Conservation (phyloP, 2,113 vertebrate species). For the Aepyceros melampus region DNA sequence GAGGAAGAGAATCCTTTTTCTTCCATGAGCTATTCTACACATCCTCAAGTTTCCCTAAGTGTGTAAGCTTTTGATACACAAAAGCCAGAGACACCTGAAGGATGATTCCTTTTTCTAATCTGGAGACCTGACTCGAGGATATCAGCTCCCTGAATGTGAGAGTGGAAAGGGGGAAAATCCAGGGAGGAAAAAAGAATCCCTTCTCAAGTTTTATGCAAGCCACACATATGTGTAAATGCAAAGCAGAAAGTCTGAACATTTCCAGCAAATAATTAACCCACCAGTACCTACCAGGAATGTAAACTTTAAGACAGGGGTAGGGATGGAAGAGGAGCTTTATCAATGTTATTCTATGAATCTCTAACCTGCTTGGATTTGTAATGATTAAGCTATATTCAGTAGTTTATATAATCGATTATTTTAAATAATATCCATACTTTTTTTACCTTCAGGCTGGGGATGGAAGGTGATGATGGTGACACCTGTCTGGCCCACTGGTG, state of each 20-base stretch:
- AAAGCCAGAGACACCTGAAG: neutral
- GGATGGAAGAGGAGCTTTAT: neutral
- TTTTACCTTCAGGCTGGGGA: neutral
- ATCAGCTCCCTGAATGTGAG: neutral
- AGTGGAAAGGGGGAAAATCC: neutral
- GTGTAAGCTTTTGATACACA: neutral
- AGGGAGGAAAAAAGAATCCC: neutral
- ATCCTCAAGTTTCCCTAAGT: neutral
- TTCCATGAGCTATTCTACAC: neutral
- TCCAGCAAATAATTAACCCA: constrained; percentile 6
- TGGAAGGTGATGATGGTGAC: neutral
- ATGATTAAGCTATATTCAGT: neutral
- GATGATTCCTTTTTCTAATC: neutral
- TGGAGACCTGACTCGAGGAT: neutral
- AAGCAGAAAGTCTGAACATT: neutral
- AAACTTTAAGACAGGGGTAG: neutral
- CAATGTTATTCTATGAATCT: neutral
- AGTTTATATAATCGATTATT: neutral
- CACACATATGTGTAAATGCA: neutral
- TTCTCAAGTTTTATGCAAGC: neutral
- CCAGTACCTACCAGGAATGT: neutral
- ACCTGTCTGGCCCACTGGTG: neutral
- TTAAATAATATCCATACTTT: neutral
- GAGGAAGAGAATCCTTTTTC: neutral
- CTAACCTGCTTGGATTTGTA: neutral